These are phyloP conservation scores for Sebastes aleutianus DNA, from an alignment of 2,797 vertebrate species.

Conservation along the genomic window DNA sequence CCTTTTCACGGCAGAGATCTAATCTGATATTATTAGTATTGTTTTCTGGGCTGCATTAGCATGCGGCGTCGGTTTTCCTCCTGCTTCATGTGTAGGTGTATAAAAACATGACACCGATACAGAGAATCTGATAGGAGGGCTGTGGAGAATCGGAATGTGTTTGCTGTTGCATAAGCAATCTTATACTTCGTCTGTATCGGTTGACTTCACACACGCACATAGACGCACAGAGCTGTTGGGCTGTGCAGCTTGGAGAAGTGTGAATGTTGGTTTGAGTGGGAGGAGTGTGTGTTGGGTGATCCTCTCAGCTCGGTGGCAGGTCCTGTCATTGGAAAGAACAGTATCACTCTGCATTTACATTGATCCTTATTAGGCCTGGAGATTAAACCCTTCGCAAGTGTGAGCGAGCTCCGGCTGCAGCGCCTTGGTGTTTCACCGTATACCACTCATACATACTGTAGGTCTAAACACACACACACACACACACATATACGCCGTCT, in stretches of 20 bases:
- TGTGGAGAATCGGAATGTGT: constrained; percentile 60
- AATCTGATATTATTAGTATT: constrained; percentile 69
- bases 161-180: constrained; percentile 57
- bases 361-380: constrained; percentile 81
- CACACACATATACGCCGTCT: background rate
- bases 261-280: constrained; percentile 54
- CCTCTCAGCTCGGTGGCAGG: constrained; percentile 70
- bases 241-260: constrained; percentile 35
- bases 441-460: constrained; percentile 14
- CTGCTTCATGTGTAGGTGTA: constrained; percentile 50
- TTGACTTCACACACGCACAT: constrained; percentile 9
- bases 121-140: constrained; percentile 59
- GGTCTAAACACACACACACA: constrained; percentile 7
- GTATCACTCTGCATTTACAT: constrained; percentile 81
- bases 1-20: constrained; percentile 54
- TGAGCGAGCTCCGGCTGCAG: constrained; percentile 48
- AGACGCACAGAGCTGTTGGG: constrained; percentile 11
- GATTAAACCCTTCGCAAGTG: constrained; percentile 72
- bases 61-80: constrained; percentile 37
- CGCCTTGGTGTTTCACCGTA: constrained; percentile 38
- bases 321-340: constrained; percentile 73
- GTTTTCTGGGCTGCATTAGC: constrained; percentile 63
- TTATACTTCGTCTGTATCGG: constrained; percentile 38
- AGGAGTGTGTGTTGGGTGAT: constrained; percentile 64
- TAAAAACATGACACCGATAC: constrained; percentile 57